These are phyloP conservation scores for Leptobrachium ailaonicum DNA, from an alignment of 2,113 vertebrate species.

Conservation along the genomic window DNA sequence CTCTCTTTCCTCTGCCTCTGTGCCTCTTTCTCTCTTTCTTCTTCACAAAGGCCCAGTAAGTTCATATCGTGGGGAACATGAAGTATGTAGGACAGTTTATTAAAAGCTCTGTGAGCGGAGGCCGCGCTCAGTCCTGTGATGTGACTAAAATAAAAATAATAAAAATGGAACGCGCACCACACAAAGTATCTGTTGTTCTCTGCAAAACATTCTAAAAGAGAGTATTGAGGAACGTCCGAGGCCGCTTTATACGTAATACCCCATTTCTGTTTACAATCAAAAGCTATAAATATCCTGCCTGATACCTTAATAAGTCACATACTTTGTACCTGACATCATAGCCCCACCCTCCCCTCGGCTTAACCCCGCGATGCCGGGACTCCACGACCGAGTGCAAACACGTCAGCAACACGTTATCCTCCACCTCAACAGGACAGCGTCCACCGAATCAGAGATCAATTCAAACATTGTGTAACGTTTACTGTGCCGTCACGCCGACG, in stretches of 20 bases:
- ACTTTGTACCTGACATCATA: conserved; percentile 58
- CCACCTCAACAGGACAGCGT: not conserved
- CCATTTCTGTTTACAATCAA: conserved; percentile 64
- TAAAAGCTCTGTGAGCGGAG: too few relatives aligned
- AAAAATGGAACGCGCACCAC: not conserved
- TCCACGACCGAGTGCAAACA: not conserved
- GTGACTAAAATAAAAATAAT: not conserved
- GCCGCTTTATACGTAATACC: conserved; percentile 63
- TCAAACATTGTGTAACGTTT: too few relatives aligned
- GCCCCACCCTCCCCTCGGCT: not conserved
- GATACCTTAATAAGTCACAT: conserved; percentile 63
- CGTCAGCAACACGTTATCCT: not conserved
- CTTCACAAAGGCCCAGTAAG: too few relatives aligned
- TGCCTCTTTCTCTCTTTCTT: too few relatives aligned
- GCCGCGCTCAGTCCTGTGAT: too few relatives aligned
- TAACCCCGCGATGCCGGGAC: not conserved
- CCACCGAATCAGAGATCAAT: too few relatives aligned
- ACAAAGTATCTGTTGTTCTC: not conserved
- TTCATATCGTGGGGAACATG: too few relatives aligned
- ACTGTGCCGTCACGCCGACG: too few relatives aligned
- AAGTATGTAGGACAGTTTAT: not conserved
- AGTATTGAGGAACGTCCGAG: conserved; percentile 53
- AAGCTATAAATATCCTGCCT: conserved; percentile 62
- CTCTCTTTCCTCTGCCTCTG: too few relatives aligned
- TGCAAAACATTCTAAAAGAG: conserved; percentile 3